Conservation (phyloP, 2,888 invertebrate species). For the Drosophila meridiana region DNA sequence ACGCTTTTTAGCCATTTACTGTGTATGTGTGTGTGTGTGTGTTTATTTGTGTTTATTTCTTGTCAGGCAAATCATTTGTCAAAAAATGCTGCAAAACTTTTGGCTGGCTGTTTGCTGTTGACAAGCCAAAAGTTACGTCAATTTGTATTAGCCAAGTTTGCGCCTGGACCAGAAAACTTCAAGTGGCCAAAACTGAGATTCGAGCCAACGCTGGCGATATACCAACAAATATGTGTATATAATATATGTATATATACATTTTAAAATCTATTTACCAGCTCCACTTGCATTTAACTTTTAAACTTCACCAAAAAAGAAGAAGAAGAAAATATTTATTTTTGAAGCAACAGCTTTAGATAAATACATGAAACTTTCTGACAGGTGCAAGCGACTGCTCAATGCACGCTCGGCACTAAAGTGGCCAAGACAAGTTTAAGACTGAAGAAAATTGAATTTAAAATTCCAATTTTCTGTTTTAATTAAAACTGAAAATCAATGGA, state of each 20-base stretch:
- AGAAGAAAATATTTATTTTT: not conserved
- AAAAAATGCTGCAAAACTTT: conserved; percentile 72
- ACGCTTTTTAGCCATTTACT: conserved; percentile 63
- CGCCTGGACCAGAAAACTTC: conserved; percentile 54
- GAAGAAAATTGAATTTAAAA: not conserved
- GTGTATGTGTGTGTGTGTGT: conserved; percentile 23
- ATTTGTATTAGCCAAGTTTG: conserved; percentile 75
- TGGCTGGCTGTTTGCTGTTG: conserved; percentile 73
- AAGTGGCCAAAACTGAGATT: conserved; percentile 51
- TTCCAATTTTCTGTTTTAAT: not conserved
- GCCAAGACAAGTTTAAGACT: not conserved
- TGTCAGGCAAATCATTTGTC: conserved; percentile 75
- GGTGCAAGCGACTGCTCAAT: not conserved
- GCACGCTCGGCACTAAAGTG: not conserved
- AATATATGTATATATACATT: not conserved
- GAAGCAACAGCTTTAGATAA: not conserved
- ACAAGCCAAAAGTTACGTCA: conserved; percentile 76
- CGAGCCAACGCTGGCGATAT: conserved; percentile 40
- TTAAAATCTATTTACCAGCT: conserved; percentile 36
- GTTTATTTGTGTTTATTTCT: conserved; percentile 60
- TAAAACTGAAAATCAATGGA: not conserved
- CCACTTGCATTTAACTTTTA: conserved; percentile 14
- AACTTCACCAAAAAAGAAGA: not conserved
- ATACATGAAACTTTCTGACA: conserved; percentile 1
- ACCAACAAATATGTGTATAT: conserved; percentile 14